phyloP scores from a whole-genome alignment of 2,113 vertebrate species.

The Grammomys dolichurus region DNA sequence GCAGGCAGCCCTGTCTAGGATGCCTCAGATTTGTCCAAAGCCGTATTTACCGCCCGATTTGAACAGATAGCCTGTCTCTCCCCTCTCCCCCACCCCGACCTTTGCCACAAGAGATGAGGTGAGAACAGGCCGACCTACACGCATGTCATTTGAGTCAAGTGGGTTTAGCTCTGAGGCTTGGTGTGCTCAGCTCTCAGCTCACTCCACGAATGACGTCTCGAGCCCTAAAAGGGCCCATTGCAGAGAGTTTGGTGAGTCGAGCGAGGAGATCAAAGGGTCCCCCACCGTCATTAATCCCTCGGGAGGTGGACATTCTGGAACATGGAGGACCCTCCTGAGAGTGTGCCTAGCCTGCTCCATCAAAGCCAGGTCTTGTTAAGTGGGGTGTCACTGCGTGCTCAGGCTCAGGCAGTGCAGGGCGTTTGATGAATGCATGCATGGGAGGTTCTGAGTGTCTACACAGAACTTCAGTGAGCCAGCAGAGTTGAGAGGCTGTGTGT shows the following conservation, averaged over 20 bases:
- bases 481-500: not conserved
- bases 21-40: not conserved
- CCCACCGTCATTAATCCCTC: fast-evolving
- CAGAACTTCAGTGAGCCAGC: fast-evolving
- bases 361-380: not conserved
- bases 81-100: not conserved
- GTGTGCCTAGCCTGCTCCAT: not conserved
- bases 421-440: not conserved
- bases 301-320: not conserved
- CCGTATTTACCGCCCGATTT: not conserved
- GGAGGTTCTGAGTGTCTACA: not conserved
- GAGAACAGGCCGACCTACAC: not conserved
- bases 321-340: fast-evolving
- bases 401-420: not conserved
- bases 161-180: not conserved
- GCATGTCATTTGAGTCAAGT: not conserved
- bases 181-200: not conserved
- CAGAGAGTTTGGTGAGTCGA: not conserved
- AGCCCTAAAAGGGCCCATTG: not conserved
- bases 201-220: not conserved
- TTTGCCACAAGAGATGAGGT: not conserved
- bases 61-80: slow-evolving; percentile 3
- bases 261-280: not conserved
- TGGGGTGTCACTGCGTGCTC: not conserved
- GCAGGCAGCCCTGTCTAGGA: no score